Percentiles rank a stretch among this genome's conserved stretches.
Conservation (phyloP, 1,140 invertebrate species). For the Gonioctena quinquepunctata region DNA sequence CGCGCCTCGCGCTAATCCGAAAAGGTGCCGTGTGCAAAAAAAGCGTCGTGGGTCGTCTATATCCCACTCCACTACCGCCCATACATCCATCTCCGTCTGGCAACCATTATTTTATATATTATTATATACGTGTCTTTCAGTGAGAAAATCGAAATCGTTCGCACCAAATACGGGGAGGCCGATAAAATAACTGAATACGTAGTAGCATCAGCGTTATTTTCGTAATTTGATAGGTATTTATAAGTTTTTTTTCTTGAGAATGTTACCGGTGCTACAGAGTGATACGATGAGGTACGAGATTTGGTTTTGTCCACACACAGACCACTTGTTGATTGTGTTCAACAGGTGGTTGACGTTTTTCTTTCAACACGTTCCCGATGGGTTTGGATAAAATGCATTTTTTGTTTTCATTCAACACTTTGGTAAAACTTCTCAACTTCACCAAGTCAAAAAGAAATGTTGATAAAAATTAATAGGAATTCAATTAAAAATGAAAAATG, state of each 20-base stretch:
- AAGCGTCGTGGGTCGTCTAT: not conserved
- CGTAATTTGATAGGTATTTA: not conserved
- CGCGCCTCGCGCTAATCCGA: not conserved
- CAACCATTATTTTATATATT: constrained; percentile 4
- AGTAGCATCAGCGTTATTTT: not conserved
- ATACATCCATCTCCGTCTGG: not conserved
- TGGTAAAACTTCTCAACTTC: no score
- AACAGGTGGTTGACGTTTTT: constrained; percentile 42
- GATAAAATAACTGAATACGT: constrained; percentile 1
- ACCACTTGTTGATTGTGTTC: constrained; percentile 45
- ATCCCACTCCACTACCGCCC: not conserved
- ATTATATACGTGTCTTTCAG: constrained; percentile 5
- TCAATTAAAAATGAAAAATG: no score
- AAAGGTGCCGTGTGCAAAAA: not conserved
- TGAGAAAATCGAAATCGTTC: constrained; percentile 6
- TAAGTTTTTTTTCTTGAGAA: no score
- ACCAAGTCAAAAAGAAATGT: no score
- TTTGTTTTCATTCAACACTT: no score
- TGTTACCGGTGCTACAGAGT: no score
- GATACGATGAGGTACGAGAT: no score
- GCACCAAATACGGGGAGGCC: constrained; percentile 3
- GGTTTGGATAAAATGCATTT: no score
- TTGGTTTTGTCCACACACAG: not conserved
- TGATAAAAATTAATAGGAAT: no score
- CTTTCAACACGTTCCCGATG: no score